A percentile compares a stretch with the other conserved stretches of the same genome.
Evolutionary conservation across 2,797 vertebrate species (phyloP).

Genomic region (Acomys russatus): DNA sequence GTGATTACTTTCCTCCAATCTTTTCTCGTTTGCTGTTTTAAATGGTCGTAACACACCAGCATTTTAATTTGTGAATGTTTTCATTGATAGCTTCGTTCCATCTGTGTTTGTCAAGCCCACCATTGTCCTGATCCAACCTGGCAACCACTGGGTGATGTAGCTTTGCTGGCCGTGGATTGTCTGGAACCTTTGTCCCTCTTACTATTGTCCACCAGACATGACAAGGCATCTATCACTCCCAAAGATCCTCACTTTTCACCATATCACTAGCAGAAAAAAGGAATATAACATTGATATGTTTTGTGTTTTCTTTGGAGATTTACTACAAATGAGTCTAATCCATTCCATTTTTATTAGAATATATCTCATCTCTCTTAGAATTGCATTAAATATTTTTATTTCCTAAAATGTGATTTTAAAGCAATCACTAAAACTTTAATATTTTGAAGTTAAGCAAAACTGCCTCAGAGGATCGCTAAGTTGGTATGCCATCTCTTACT

Average conservation of each 20-base stretch:
- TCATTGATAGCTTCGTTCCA: not conserved
- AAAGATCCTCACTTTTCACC: not conserved
- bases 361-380: not conserved
- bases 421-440: slow-evolving; percentile 10
- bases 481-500: slow-evolving; percentile 87
- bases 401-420: slow-evolving; percentile 23
- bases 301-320: slow-evolving; percentile 18
- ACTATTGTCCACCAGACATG: not conserved
- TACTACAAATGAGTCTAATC: not conserved
- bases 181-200: rapidly evolving
- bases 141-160: not conserved
- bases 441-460: slow-evolving; percentile 48
- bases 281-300: not conserved
- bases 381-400: slow-evolving; percentile 46
- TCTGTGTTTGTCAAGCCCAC: not conserved
- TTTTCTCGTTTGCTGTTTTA: not conserved
- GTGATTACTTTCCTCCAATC: not conserved
- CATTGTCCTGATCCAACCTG: not conserved
- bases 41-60: not conserved
- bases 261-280: not conserved
- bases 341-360: slow-evolving; percentile 17
- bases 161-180: not conserved
- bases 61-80: slow-evolving; percentile 3
- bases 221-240: not conserved
- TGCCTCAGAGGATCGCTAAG: not conserved